phyloP scores from a whole-genome alignment of 2,888 invertebrate species.

The Epiblema foenella region DNA sequence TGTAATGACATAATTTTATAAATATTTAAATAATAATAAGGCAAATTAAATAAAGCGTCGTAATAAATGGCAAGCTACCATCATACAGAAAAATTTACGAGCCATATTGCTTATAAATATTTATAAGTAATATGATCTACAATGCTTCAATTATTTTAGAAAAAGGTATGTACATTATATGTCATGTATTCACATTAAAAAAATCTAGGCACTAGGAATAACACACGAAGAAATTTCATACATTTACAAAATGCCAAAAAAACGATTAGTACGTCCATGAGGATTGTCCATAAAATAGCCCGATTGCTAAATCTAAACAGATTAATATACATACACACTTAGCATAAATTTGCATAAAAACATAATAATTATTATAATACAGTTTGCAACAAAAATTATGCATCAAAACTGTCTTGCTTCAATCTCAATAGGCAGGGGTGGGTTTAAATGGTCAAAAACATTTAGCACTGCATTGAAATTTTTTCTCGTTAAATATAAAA shows the following conservation, averaged over 20 bases:
- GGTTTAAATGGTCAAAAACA: neutral
- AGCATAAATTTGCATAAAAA: conserved; percentile 8
- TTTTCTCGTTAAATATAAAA: neutral
- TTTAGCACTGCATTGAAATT: neutral
- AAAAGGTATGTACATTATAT: conserved; percentile 54
- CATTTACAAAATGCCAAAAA: conserved; percentile 31
- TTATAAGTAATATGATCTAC: conserved; percentile 53
- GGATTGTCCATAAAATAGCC: conserved; percentile 20
- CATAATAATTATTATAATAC: conserved; percentile 6
- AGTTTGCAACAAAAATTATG: conserved; percentile 16
- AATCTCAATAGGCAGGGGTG: too few relatives aligned
- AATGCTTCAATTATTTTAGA: conserved; percentile 33
- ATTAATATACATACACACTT: conserved; percentile 22
- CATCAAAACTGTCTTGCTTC: neutral
- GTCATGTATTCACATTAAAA: conserved; percentile 58
- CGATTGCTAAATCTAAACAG: conserved; percentile 18
- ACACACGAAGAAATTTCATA: conserved; percentile 8
- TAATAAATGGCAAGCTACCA: conserved; percentile 68
- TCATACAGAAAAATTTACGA: conserved; percentile 64
- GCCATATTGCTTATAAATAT: too few relatives aligned
- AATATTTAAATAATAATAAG: conserved; percentile 33
- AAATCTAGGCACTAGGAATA: conserved; percentile 46
- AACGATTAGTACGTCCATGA: neutral
- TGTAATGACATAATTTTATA: conserved; percentile 2
- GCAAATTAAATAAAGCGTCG: conserved; percentile 53